phyloP scores from a whole-genome alignment of 2,888 invertebrate species.

The Cataglyphis albicans region DNA sequence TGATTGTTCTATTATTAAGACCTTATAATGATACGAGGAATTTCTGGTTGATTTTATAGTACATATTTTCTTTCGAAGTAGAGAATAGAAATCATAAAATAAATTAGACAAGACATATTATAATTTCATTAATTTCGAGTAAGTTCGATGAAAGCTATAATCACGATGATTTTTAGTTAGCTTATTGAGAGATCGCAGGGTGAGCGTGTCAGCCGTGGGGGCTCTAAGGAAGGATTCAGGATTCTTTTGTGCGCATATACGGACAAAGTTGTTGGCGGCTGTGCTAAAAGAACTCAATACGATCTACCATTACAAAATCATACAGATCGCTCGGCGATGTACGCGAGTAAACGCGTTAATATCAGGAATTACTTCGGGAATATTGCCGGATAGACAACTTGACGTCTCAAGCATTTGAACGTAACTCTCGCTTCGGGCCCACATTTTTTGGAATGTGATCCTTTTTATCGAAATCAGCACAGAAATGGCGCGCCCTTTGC shows the following conservation, averaged over 20 bases:
- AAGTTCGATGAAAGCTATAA: not conserved
- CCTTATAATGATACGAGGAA: not conserved
- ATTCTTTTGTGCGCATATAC: conserved; percentile 18
- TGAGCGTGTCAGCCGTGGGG: conserved; percentile 19
- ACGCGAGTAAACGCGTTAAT: conserved; percentile 41
- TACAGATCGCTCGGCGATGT: conserved; percentile 6
- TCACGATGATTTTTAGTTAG: conserved; percentile 9
- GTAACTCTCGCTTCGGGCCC: conserved; percentile 3
- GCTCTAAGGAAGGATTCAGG: conserved; percentile 18
- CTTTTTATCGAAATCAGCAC: conserved; percentile 40
- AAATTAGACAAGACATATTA: conserved; percentile 5
- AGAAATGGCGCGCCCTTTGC: conserved; percentile 22
- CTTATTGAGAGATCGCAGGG: not conserved
- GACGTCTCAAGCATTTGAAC: conserved; percentile 41
- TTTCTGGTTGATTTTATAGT: not conserved
- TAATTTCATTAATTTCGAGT: not conserved
- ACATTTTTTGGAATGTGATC: conserved; percentile 32
- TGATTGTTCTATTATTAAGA: not conserved
- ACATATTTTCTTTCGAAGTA: not conserved
- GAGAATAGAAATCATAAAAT: not conserved
- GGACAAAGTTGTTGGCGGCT: not conserved
- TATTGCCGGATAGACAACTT: conserved; percentile 37
- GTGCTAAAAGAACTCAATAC: conserved; percentile 21
- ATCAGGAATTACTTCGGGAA: conserved; percentile 42
- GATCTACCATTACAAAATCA: conserved; percentile 29